A percentile compares a stretch with the other conserved stretches of the same genome.
Evolutionary conservation across 2,888 invertebrate species (phyloP).

Genomic region (Andrena bucephala): DNA sequence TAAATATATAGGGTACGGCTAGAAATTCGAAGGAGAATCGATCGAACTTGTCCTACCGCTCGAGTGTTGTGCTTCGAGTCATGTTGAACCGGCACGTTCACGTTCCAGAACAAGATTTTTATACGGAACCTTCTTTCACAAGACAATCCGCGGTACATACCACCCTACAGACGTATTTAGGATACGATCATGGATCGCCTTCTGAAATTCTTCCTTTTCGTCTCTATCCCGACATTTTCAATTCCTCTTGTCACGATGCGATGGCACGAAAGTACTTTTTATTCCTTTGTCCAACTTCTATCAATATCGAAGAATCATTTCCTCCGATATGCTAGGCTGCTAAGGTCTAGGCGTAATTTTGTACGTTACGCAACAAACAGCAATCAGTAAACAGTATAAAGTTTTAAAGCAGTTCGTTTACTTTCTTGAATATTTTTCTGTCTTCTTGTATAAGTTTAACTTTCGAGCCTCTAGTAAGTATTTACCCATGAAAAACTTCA

Average conservation of each 20-base stretch:
- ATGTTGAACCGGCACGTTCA: conserved; percentile 64
- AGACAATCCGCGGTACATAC: conserved; percentile 58
- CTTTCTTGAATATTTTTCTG: no score
- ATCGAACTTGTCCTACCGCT: conserved; percentile 72
- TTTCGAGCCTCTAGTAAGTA: no score
- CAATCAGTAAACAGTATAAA: no score
- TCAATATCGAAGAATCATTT: no score
- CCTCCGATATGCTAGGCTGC: no score
- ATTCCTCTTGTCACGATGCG: conserved; percentile 5
- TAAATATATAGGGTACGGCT: conserved; percentile 79
- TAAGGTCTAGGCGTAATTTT: no score
- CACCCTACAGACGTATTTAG: conserved; percentile 33
- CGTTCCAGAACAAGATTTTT: conserved; percentile 54
- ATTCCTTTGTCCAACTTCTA: conserved; percentile 34
- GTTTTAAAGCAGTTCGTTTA: no score
- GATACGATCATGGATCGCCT: conserved; percentile 51
- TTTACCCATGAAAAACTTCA: no score
- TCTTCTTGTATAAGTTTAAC: no score
- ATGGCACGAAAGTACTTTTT: conserved; percentile 45
- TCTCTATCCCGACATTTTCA: neutral
- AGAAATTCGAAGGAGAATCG: conserved; percentile 75
- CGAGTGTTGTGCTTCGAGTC: conserved; percentile 76
- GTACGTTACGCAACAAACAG: no score
- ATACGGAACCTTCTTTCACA: conserved; percentile 62
- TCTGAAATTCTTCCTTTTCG: conserved; percentile 24